Evolutionary conservation across 2,113 vertebrate species (phyloP).

Genomic region (Elanus axillaris): DNA sequence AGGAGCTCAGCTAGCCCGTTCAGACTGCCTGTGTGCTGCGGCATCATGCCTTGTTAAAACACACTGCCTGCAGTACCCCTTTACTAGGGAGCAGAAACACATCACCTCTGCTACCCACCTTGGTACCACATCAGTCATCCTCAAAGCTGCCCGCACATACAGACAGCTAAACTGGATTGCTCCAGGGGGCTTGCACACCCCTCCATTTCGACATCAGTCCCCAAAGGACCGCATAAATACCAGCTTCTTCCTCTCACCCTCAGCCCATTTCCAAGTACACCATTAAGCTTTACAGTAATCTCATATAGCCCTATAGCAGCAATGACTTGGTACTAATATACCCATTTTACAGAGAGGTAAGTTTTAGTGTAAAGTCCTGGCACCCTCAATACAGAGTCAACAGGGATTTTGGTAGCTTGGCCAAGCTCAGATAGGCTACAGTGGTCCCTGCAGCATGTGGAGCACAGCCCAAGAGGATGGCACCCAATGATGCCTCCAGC

Average conservation of each 20-base stretch:
- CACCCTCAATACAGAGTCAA: rapidly evolving
- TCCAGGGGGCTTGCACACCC: background rate
- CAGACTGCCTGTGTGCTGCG: background rate
- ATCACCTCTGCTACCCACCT: background rate
- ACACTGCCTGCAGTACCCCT: background rate
- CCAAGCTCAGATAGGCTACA: background rate
- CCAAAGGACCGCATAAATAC: background rate
- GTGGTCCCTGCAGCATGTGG: background rate
- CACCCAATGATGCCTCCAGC: background rate
- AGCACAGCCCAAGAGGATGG: background rate
- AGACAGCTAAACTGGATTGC: background rate
- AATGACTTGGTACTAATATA: background rate
- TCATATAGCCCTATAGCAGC: background rate
- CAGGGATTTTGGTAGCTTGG: background rate
- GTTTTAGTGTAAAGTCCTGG: background rate
- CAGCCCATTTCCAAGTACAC: background rate
- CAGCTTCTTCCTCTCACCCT: background rate
- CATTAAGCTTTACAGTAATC: background rate
- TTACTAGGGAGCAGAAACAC: background rate
- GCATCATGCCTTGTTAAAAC: rapidly evolving
- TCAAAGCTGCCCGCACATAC: background rate
- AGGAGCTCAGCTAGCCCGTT: background rate
- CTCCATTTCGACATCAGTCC: rapidly evolving
- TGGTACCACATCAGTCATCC: background rate
- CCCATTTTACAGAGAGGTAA: background rate